Evolutionary conservation across 2,888 invertebrate genomes (phyloP), one percentile per base, ranked within the genome.

Genomic region (Macrophya alboannulata): DNA sequence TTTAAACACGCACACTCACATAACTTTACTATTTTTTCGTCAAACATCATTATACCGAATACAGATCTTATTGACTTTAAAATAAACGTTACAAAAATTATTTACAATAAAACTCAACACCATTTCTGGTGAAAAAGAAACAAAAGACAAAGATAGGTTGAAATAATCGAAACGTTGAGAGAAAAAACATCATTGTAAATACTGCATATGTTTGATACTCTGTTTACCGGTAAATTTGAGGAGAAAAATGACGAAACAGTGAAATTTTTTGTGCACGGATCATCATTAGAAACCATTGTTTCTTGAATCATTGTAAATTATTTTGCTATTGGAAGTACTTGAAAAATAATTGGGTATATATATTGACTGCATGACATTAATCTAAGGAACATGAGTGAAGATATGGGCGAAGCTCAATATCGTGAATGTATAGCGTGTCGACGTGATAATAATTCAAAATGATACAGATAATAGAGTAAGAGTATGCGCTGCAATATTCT

Each of bases 381-480:
- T 76, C 10, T 15, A 79, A 40, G 21, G 10, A 76, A 76, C 4
- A n/a, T 21, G 40, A 79, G 48, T 12, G 21, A 84, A 74, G 37
- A n/a, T 81, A 59, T 81, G 43, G 59, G n/a, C 17, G 43, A 81
- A 81, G 81, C 81, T 81, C 4, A 43, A 81, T 62, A 81, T 81
- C 2, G 40, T 62, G 81, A 62, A 43, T 62, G 81, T 81, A 62
- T 21, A 59, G 81, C 62, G 81, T 81, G 81, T 81, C 10, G 81
- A 81, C 40, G 21, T 81, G 62, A 81, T 62, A 81, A 43, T 81
- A 81, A 81, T 62, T 31, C 81, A 62, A 81, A 81, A 81, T 81
- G 81, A 81, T 81, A 81, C 81, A 81, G 40, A 81, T 81, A 81
- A 81, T 81, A 81, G 62, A 81, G 81, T 81, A 81, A 81, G 81